A percentile compares a stretch with the other conserved stretches of the same genome.
phyloP scores from a whole-genome alignment of 2,113 vertebrate species.

The Bothrops jararaca region DNA sequence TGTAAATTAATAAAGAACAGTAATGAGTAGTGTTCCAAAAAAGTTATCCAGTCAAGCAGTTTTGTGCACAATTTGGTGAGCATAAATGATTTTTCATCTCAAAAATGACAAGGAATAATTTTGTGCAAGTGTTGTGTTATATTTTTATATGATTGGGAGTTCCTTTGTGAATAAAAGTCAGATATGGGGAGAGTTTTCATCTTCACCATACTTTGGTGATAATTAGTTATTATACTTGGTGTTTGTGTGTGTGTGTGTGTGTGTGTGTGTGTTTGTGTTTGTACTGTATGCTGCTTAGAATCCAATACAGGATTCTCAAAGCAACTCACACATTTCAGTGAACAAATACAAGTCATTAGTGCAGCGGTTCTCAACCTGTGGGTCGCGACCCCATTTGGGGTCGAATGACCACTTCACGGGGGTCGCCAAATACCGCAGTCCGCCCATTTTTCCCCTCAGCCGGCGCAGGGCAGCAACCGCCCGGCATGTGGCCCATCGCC shows the following conservation, averaged over 20 bases:
- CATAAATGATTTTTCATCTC: slow-evolving; percentile 12
- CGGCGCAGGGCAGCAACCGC: no score
- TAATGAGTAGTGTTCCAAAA: not conserved
- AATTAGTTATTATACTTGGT: not conserved
- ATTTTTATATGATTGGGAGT: not conserved
- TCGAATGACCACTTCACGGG: no score
- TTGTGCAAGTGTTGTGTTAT: not conserved
- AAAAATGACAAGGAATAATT: not conserved
- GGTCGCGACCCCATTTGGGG: no score
- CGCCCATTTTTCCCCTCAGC: no score
- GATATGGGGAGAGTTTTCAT: not conserved
- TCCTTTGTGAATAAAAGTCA: not conserved
- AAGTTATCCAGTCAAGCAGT: not conserved
- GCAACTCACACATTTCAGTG: not conserved
- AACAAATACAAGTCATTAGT: not conserved
- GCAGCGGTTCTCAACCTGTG: no score
- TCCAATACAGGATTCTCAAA: not conserved
- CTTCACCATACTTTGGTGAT: not conserved
- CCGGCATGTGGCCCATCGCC: no score
- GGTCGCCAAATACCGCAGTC: no score
- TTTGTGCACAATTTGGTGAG: not conserved
- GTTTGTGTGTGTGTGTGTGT: not conserved
- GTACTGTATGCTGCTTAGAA: not conserved
- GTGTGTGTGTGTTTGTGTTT: not conserved
- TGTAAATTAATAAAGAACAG: slow-evolving; percentile 1